Evolutionary conservation across 2,888 invertebrate genomes (phyloP), one percentile per base, ranked within the genome.

Genomic region (Sinelater perroti): DNA sequence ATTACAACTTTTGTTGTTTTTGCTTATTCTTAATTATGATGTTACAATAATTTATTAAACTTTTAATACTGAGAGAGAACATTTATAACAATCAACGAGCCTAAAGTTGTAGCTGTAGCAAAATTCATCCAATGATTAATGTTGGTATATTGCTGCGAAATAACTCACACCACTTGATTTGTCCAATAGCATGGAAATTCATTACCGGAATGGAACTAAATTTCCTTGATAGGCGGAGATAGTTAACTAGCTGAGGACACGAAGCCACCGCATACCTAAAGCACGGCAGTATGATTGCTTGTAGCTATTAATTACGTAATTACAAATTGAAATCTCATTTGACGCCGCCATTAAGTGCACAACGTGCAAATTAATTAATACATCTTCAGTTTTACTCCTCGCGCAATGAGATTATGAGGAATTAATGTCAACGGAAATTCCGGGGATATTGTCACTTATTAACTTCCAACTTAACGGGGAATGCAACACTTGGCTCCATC

Each of bases 261-360:
- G 16, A 51, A 51, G 24, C 42, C 30, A 16, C 42, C 30, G 4
- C 26, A 50, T 38, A 21, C 35, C 35, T 35, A 24, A 16, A 13
- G 10, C 24, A 2, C n/a, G n/a, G 40, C 13, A 10, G 16, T 52
- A 31, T 31, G 31, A 52, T 52, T 33, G 52, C 52, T 42, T 52
- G 52, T 52, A 42, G 52, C 31, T 28, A 52, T 52, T 52, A 52
- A 52, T 52, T 52, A 44, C 24, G 40, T 40, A 40, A 42, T 52
- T 42, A 20, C 30, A 33, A 52, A 52, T 42, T 42, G 42, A 52
- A 52, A 42, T 30, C 40, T 33, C 31, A 40, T 40, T 31, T 52
- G 52, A 21, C 52, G 40, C 13, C 14, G 21, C 38, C 36, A 44
- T 42, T 52, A 52, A 31, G 42, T 44, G 31, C 18, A 21, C 30